Percentiles rank a stretch among this genome's conserved stretches.
Evolutionary conservation across 53 echinoderm and acorn worm species (phyloP).

Genomic region (Stichopus horrens): DNA sequence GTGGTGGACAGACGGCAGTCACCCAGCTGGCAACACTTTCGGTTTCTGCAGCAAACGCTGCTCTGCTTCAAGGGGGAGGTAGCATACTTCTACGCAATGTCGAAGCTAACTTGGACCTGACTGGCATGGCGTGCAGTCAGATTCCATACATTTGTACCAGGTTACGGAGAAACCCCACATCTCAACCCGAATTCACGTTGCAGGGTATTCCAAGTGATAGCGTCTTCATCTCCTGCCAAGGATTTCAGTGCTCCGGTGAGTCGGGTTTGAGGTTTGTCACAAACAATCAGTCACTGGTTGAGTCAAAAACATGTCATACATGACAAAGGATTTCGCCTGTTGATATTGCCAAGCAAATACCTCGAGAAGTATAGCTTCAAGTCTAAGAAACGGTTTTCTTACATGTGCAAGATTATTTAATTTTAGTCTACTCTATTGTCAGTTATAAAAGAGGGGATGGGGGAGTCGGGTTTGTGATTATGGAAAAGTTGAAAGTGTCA

Average conservation of each 20-base stretch:
- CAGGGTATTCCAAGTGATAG: slow-evolving; percentile 46
- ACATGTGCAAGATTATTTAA: no score
- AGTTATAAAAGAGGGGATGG: no score
- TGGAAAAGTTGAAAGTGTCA: no score
- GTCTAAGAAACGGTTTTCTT: no score
- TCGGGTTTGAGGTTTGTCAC: background rate
- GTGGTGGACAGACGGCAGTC: slow-evolving; percentile 42
- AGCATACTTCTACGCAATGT: slow-evolving; percentile 54
- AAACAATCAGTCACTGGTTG: no score
- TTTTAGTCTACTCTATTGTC: no score
- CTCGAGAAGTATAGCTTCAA: no score
- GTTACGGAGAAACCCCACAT: slow-evolving; percentile 51
- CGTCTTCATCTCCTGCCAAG: slow-evolving; percentile 58
- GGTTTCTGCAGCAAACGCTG: slow-evolving; percentile 49
- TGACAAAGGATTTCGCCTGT: no score
- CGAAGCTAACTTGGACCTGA: slow-evolving; percentile 57
- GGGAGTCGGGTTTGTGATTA: no score
- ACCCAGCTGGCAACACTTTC: slow-evolving; percentile 31
- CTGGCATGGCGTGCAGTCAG: slow-evolving; percentile 60
- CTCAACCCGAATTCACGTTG: slow-evolving; percentile 71
- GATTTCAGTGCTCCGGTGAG: slow-evolving; percentile 67
- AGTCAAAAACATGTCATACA: no score
- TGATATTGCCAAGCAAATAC: no score
- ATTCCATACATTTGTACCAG: slow-evolving; percentile 82
- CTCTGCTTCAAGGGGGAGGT: slow-evolving; percentile 53